Evolutionary conservation across 2,888 invertebrate genomes (phyloP), one percentile per base, ranked within the genome.

Genomic region (Pediacus dermestoides): DNA sequence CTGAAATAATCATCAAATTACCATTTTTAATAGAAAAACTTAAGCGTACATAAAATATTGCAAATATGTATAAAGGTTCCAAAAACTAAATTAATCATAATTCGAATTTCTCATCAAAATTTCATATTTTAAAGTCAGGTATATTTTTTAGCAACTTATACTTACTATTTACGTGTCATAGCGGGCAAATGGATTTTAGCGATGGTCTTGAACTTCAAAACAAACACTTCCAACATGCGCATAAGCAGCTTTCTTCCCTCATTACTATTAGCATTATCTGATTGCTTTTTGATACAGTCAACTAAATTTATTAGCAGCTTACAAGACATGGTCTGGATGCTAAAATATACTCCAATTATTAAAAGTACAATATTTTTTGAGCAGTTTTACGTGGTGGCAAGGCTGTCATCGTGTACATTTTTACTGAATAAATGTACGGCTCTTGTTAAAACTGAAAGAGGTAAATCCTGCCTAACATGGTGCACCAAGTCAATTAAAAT

Each of bases 401-500:
- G 73, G 26, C 90, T 88, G 62, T 96, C 93, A 63, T 99, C 97
- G 60, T 97, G 96, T 0, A 99, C 88, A 70, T 95, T 95, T 70
- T 93, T 94, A 1, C 93, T 89, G 70, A 95, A 97, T 13, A 96
- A 73, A 70, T 91, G 89, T 0, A 94, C 91, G 0, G 95, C 95
- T 42, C 86, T 79, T 0, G 88, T 85, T 2, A 97, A 74, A 57
- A 94, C 90, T 4, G 81, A 76, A 38, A 95, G 72, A 0, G 87
- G 86, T 37, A 99, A 68, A 46, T 87, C 82, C 52, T 87, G 84
- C 0, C 97, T 75, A 0, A 97, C 92, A 68, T 99, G 97, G 63
- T 99, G 97, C 0, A 97, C 92, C 30, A 99, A 73, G 71, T 99
- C 99, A 0, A 96, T 97, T 9, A 99, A 71, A 0, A 95, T 96